Evolutionary conservation across 2,113 vertebrate species (phyloP).

Genomic region (Cynoglossus semilaevis): DNA sequence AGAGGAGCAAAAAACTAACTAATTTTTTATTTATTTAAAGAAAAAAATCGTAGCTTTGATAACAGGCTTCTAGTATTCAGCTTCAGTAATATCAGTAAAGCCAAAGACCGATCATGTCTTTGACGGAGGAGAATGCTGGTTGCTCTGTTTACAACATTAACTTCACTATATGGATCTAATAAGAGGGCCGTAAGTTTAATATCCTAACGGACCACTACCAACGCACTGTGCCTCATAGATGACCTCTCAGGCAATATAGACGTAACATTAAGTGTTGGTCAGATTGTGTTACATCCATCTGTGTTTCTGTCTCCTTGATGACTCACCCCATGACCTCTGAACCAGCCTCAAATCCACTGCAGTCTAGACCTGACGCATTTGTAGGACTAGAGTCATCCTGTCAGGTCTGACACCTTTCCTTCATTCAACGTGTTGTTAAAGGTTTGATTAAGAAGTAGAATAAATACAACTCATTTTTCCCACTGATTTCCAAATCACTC

Average conservation of each 20-base stretch:
- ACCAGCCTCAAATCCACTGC: constrained; percentile 10
- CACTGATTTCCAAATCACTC: not conserved
- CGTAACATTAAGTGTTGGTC: constrained; percentile 29
- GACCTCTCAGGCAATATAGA: constrained; percentile 49
- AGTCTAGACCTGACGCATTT: constrained; percentile 66
- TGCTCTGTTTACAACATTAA: too few relatives aligned
- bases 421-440: constrained; percentile 5
- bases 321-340: constrained; percentile 51
- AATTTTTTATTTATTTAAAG: too few relatives aligned
- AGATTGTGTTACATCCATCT: constrained; percentile 8
- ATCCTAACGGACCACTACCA: too few relatives aligned
- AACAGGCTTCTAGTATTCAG: too few relatives aligned
- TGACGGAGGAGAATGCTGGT: too few relatives aligned
- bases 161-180: too few relatives aligned
- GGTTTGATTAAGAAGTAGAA: not conserved
- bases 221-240: too few relatives aligned
- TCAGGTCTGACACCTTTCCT: constrained; percentile 23
- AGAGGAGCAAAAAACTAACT: too few relatives aligned
- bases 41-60: too few relatives aligned
- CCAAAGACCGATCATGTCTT: too few relatives aligned
- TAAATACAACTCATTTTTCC: not conserved
- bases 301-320: constrained; percentile 28
- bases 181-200: too few relatives aligned
- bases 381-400: constrained; percentile 37
- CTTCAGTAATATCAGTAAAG: too few relatives aligned